Evolutionary conservation across 2,113 vertebrate genomes (phyloP), one percentile per base, ranked within the genome.

Genomic region (Xenus cinereus): DNA sequence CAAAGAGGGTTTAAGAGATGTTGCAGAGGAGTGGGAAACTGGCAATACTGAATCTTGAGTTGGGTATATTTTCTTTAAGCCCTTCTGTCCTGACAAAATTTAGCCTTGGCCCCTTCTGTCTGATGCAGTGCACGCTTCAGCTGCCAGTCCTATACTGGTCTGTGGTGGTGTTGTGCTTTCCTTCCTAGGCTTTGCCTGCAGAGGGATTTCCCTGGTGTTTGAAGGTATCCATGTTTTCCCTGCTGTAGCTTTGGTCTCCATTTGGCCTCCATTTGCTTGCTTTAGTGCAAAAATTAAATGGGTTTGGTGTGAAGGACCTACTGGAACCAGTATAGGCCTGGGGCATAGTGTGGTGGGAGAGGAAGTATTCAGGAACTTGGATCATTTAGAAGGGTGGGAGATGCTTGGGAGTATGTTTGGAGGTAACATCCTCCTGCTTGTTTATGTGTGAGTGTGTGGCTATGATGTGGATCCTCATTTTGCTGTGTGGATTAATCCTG

Each of bases 361-460:
- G 27, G 67, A 67, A 73, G 48, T 89, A 46, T 20, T 79, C 50
- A 30, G 48, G 18, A 37, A 48, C 30, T 51, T 75, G 69, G 16
- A 69, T 85, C 35, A 56, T 72, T 83, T 43, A 51, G 87, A 41
- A 93, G 45, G 30, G 20, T 79, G 53, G 51, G 33, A 72, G 73
- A 28, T 90, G 50, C 46, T n/a, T 63, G 26, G 66, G 43, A 80
- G 23, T 12, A 4, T 64, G 30, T 63, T 73, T 63, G 57, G 35
- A 60, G 37, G n/a, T 35, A 48, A 33, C 33, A 64, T 64, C n/a
- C 26, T 73, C 30, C 53, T 46, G 46, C 46, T 75, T 63, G 62
- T 39, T 54, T 37, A 28, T 1, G 1, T 1, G 1, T 56, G 35
- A 69, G 32, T 16, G 8, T 16, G 8, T 45, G 41, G 13, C 56